Conservation (phyloP, 2,797 vertebrate genomes). For the Aeoliscus strigatus region DNA sequence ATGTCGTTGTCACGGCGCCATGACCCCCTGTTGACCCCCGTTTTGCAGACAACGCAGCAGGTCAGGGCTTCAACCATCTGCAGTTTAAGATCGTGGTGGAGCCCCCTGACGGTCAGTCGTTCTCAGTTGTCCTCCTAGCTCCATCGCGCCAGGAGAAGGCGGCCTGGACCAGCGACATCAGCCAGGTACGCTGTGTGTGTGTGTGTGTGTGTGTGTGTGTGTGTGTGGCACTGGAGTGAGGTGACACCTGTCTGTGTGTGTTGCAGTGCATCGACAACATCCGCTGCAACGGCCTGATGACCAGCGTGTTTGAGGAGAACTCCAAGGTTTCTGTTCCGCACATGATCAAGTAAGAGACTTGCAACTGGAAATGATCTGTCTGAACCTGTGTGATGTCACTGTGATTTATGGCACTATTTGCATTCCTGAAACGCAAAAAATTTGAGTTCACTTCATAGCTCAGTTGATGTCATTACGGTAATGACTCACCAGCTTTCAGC, state of each 20-base stretch:
- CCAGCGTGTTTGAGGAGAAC: slow-evolving; percentile 96
- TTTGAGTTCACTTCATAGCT: too few relatives aligned
- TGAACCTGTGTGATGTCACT: too few relatives aligned
- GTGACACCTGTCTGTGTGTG: slow-evolving; percentile 2
- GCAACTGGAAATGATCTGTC: too few relatives aligned
- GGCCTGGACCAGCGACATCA: slow-evolving; percentile 96
- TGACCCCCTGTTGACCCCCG: too few relatives aligned
- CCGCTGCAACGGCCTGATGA: slow-evolving; percentile 97
- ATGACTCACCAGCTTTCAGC: too few relatives aligned
- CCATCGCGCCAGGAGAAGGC: slow-evolving; percentile 93
- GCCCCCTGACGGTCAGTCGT: slow-evolving; percentile 79
- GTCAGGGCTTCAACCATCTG: slow-evolving; percentile 88
- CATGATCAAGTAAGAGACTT: slow-evolving; percentile 91
- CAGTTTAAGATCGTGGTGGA: slow-evolving; percentile 93
- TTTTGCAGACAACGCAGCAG: slow-evolving; percentile 78
- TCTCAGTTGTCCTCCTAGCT: slow-evolving; percentile 87
- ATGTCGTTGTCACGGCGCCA: too few relatives aligned
- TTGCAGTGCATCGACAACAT: slow-evolving; percentile 94
- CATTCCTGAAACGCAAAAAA: too few relatives aligned
- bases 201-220: slow-evolving; percentile 7
- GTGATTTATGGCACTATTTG: too few relatives aligned
- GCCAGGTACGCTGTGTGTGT: slow-evolving; percentile 77
- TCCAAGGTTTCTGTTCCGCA: slow-evolving; percentile 96
- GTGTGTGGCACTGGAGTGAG: too few relatives aligned
- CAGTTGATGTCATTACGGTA: too few relatives aligned